phyloP scores from a whole-genome alignment of 1,140 invertebrate genomes.

The Sesamia nonagrioides region DNA sequence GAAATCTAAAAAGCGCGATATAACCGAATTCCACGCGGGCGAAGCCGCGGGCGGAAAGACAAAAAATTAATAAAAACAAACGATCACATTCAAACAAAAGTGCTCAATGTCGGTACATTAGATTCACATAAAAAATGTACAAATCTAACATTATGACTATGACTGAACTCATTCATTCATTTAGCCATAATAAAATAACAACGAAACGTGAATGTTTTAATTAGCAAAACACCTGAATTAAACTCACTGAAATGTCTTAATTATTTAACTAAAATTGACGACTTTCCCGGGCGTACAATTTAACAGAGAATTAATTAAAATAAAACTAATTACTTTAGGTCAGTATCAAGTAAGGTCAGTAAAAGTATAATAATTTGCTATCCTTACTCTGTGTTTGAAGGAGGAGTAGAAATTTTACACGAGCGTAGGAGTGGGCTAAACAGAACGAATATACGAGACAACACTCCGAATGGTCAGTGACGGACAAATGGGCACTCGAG shows the following conservation, averaged over 20 bases:
- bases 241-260: constrained; percentile 6
- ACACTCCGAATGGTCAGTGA: constrained; percentile 72
- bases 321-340: constrained; percentile 31
- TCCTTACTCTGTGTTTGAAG: constrained; percentile 15
- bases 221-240: constrained; percentile 28
- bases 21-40: too few species aligned
- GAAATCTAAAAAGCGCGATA: too few species aligned
- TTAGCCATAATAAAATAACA: constrained; percentile 12
- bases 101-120: too few species aligned
- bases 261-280: constrained; percentile 21
- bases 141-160: not conserved
- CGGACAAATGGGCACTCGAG: constrained; percentile 81
- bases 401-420: constrained; percentile 25
- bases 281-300: constrained; percentile 10
- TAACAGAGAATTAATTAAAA: constrained; percentile 27
- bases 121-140: too few species aligned
- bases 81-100: too few species aligned
- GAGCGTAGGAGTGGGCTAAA: constrained; percentile 54
- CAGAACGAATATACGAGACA: constrained; percentile 66
- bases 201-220: constrained; percentile 32
- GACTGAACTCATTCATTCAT: too few species aligned
- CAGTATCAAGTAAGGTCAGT: constrained; percentile 32
- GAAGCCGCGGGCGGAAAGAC: too few species aligned
- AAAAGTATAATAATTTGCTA: too few species aligned
- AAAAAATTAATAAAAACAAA: too few species aligned